Conservation (phyloP, 2,888 invertebrate genomes). For the Oligia latruncula region DNA sequence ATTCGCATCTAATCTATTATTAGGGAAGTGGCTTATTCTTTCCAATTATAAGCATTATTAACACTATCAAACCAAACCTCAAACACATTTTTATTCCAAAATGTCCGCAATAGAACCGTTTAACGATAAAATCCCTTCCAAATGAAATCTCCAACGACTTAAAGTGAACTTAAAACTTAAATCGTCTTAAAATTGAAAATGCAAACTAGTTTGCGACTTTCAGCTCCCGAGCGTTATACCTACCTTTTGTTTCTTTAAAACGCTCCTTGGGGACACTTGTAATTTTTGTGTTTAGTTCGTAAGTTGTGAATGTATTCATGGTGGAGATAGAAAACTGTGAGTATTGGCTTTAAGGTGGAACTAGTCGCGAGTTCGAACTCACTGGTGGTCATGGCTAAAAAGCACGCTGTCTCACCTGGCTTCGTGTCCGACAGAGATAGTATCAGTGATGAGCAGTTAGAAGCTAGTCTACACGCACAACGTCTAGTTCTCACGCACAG, state of each 20-base stretch:
- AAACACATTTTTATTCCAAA: neutral
- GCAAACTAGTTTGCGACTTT: slow-evolving; percentile 82
- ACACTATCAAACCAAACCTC: neutral
- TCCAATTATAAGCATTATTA: neutral
- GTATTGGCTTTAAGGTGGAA: neutral
- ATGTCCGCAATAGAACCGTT: slow-evolving; percentile 62
- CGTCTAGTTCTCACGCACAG: too few relatives aligned
- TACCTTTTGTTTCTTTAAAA: slow-evolving; percentile 73
- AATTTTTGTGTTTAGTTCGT: slow-evolving; percentile 29
- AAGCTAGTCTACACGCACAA: too few relatives aligned
- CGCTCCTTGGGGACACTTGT: slow-evolving; percentile 46
- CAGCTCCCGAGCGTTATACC: slow-evolving; percentile 68
- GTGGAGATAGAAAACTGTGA: neutral
- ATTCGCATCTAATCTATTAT: neutral
- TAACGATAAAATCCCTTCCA: slow-evolving; percentile 77
- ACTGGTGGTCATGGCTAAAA: too few relatives aligned
- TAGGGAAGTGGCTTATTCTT: neutral
- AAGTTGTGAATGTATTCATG: slow-evolving; percentile 29
- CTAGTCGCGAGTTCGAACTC: too few relatives aligned
- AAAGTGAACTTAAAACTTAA: slow-evolving; percentile 80
- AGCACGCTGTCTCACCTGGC: too few relatives aligned
- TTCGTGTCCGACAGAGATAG: too few relatives aligned
- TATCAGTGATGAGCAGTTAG: too few relatives aligned
- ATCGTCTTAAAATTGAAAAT: slow-evolving; percentile 88
- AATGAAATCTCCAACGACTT: slow-evolving; percentile 76